Evolutionary conservation across 2,888 invertebrate genomes (phyloP), one percentile per base, ranked within the genome.

Genomic region (Polydrusus pterygomalis): DNA sequence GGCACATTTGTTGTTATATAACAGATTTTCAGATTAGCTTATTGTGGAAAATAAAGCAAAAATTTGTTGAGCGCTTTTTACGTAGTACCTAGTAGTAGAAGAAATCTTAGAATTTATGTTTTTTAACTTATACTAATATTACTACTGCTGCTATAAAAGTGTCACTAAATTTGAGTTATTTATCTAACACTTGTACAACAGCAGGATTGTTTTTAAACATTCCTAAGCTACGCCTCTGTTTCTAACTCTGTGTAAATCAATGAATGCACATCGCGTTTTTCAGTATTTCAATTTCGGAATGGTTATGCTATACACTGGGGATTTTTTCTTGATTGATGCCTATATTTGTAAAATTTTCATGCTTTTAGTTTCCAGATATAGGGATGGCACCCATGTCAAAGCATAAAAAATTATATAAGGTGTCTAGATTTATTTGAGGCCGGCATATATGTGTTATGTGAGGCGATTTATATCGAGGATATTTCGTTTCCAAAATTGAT

Each of bases 221-320:
- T n/a, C n/a, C n/a, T n/a, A n/a, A 25, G 5, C 25, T 30, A 30
- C 54, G 54, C 54, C n/a, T 13, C n/a, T 54, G 54, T 5, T 20
- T 51, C 9, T 20, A 11, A 20, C 30, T 38, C 34, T 34, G 70
- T 63, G 72, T 64, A 56, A 72, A 72, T 65, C 72, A 64, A 56
- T 65, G 65, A 56, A 72, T 72, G 72, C 72, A 72, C 64, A 65
- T 72, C 72, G 58, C 72, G 56, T 65, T 65, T 65, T 56, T 72
- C 47, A 65, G 72, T 64, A 65, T 72, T 72, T 72, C 72, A 72
- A 72, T 72, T 65, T 72, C 51, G 58, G 65, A 72, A 72, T 72
- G 72, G 65, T 56, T 62, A 63, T 71, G 71, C 40, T 71, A 62
- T 54, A 56, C 25, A 72, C 72, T 54, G 17, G 72, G 72, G 65